Percentiles rank a stretch among this genome's conserved stretches.
Evolutionary conservation across 2,797 vertebrate genomes (phyloP).

Genomic region (Epinephelus awoara): DNA sequence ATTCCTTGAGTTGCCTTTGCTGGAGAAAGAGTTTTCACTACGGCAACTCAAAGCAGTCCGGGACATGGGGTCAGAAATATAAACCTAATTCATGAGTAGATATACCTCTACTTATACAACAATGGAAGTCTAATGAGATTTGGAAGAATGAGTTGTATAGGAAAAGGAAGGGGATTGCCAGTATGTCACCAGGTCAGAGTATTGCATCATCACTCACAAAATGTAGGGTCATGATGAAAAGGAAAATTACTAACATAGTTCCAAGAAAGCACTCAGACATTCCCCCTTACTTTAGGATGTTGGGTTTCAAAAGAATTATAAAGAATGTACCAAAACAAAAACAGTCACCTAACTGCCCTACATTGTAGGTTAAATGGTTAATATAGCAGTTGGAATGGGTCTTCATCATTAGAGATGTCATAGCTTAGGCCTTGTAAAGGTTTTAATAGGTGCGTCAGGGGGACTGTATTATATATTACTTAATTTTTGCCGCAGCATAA

Average conservation of each 20-base stretch:
- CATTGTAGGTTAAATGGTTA: not conserved
- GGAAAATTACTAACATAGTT: not conserved
- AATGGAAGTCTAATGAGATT: not conserved
- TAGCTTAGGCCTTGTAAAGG: not conserved
- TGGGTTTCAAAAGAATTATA: not conserved
- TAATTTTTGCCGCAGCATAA: slow-evolving; percentile 10
- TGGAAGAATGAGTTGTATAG: not conserved
- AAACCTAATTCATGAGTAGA: not conserved
- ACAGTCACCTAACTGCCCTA: not conserved
- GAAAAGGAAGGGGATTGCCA: slow-evolving; percentile 7
- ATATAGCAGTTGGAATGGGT: not conserved
- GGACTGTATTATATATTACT: not conserved
- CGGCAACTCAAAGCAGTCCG: not conserved
- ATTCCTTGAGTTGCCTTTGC: not conserved
- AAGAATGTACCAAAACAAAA: not conserved
- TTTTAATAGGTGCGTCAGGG: not conserved
- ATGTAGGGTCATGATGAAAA: not conserved
- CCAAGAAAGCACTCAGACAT: not conserved
- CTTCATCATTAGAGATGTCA: not conserved
- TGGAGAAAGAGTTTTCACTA: not conserved
- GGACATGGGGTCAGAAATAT: not conserved
- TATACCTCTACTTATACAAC: not conserved
- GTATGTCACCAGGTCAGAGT: not conserved
- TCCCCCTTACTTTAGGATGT: not conserved
- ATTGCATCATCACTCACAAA: slow-evolving; percentile 12